Base-by-base conservation (phyloP, 1,140 invertebrate species). In the Euura saliciscinereae region DNA sequence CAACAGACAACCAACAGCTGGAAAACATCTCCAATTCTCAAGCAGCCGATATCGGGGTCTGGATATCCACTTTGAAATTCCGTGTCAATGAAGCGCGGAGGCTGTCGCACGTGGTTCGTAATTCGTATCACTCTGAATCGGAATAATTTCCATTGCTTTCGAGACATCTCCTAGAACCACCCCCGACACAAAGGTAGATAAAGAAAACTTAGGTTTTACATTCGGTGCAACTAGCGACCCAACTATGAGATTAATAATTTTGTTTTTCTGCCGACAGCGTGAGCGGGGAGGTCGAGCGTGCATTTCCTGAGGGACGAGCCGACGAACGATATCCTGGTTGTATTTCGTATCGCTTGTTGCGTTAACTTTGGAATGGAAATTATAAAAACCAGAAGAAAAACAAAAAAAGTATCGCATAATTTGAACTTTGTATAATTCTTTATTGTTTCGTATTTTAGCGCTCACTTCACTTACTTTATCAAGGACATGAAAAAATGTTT, bases 401-500 rank as follows among this genome's bases (percentile, higher is more conserved):
- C 11, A 51, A 51, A 7, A 51, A 51, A 51, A n/a, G 7, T 51
- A 51, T n/a, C 46, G n/a, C 11, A 51, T 51, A n/a, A 51, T 51
- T 51, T 1, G 46, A 51, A 51, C 46, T 51, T 7, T 8, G 46
- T 51, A n/a, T 51, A n/a, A 51, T 68, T 72, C 67, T 70, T 44
- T 70, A 44, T 70, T 70, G 10, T 44, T 45, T 44, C 45, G 45
- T 28, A 44, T 43, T 2, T 70, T 44, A 70, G 28, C 28, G 28
- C 28, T 28, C 28, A 28, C 28, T 28, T 44, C 1, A 66, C 7
- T 43, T 28, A 65, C 6, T n/a, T 66, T 66, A 43, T 28, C 13
- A 2, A 71, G 43, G 84, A 78, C 71, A 84, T 84, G 76, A 78
- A 83, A 76, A 80, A 84, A 83, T 80, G 72, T 81, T 81, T 78